Conservation (phyloP, 2,113 vertebrate species). For the Tyto alba region DNA sequence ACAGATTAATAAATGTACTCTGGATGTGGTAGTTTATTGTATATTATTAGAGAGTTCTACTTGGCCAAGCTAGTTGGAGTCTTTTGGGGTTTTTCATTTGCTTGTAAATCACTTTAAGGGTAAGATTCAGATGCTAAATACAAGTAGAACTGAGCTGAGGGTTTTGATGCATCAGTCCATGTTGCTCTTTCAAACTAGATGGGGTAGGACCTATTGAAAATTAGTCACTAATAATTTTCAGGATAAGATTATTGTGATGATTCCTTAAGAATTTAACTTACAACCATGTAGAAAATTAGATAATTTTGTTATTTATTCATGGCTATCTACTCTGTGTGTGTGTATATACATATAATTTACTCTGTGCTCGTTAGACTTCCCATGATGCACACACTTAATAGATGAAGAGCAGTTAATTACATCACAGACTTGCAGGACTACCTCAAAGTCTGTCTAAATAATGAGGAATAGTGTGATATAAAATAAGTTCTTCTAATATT, state of each 20-base stretch:
- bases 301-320: not conserved
- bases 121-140: not conserved
- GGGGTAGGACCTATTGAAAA: not conserved
- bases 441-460: not conserved
- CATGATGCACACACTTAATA: not conserved
- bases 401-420: not conserved
- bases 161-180: not conserved
- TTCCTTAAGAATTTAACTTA: not conserved
- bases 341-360: rapidly evolving
- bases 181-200: not conserved
- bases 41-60: not conserved
- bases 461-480: not conserved
- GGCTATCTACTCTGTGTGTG: not conserved
- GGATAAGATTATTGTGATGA: not conserved
- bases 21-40: conserved; percentile 16
- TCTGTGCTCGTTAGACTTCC: not conserved
- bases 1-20: conserved; percentile 41
- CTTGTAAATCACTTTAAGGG: not conserved
- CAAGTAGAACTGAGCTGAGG: not conserved
- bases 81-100: not conserved
- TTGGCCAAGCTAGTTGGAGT: not conserved
- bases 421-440: not conserved
- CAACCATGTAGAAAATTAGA: not conserved
- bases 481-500: not conserved
- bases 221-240: not conserved